These are phyloP conservation scores for Megaustenia siamemsis DNA, from an alignment of 2,888 invertebrate species.

Conservation along the genomic window DNA sequence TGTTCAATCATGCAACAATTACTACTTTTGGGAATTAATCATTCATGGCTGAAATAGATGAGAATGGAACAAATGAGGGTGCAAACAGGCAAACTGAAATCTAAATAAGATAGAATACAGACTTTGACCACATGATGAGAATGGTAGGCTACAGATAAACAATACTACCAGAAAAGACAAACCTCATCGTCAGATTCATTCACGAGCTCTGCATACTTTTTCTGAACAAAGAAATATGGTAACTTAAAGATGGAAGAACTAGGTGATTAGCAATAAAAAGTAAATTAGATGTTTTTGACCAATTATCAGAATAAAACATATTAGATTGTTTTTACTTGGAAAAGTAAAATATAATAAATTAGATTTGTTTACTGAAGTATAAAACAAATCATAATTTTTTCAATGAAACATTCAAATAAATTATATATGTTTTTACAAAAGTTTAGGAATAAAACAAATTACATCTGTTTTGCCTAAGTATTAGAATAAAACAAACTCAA, in stretches of 20 bases:
- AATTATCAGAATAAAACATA: no score
- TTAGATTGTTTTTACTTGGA: no score
- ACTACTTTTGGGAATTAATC: not conserved
- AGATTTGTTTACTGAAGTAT: no score
- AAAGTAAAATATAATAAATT: no score
- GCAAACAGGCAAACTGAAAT: not conserved
- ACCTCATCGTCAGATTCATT: conserved; percentile 56
- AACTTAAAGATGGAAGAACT: not conserved
- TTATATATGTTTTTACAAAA: no score
- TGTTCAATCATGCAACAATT: not conserved
- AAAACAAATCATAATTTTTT: no score
- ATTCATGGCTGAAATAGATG: not conserved
- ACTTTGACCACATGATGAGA: not conserved
- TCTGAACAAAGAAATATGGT: conserved; percentile 42
- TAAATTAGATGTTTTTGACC: no score
- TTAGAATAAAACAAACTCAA: no score
- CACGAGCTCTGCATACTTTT: conserved; percentile 55
- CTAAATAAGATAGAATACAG: not conserved
- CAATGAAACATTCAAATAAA: no score
- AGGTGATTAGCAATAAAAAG: no score
- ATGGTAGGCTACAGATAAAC: not conserved
- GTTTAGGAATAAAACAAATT: no score
- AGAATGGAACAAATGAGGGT: not conserved
- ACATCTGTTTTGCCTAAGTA: no score
- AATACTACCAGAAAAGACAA: conserved; percentile 28